Percentiles rank a stretch among this genome's conserved stretches.
Conservation (phyloP, 2,888 invertebrate species). For the Drosophila tripunctata region DNA sequence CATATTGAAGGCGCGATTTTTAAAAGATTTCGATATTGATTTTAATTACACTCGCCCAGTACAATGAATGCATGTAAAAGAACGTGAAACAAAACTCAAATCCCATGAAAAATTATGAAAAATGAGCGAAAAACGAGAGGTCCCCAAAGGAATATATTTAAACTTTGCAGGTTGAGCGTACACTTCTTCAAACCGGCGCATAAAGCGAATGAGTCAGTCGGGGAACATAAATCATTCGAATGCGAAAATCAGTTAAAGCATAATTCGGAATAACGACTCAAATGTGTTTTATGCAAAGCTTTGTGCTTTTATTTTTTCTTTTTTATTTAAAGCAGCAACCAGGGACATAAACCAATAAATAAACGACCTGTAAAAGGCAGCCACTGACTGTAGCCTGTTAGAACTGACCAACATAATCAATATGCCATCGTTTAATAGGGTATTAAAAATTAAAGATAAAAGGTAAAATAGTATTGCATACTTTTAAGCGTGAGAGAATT, state of each 20-base stretch:
- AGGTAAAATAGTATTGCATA: too few relatives aligned
- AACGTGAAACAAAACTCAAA: slow-evolving; percentile 48
- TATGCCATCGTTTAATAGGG: background rate
- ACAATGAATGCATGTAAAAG: slow-evolving; percentile 4
- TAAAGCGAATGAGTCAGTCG: slow-evolving; percentile 69
- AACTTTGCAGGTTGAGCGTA: slow-evolving; percentile 19
- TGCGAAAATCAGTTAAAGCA: slow-evolving; percentile 76
- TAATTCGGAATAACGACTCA: slow-evolving; percentile 54
- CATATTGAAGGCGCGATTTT: slow-evolving; percentile 28
- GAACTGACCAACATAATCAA: background rate
- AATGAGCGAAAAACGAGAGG: slow-evolving; percentile 57
- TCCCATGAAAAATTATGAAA: slow-evolving; percentile 75
- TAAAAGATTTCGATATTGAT: slow-evolving; percentile 62
- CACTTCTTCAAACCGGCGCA: slow-evolving; percentile 5
- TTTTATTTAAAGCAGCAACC: slow-evolving; percentile 26
- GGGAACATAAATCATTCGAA: slow-evolving; percentile 76
- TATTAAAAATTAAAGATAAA: too few relatives aligned
- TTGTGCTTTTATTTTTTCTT: background rate
- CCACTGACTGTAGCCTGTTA: background rate
- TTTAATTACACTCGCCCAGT: slow-evolving; percentile 9
- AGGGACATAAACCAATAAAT: slow-evolving; percentile 33
- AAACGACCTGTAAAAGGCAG: slow-evolving; percentile 4
- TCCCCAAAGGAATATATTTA: slow-evolving; percentile 43
- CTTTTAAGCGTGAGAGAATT: too few relatives aligned
- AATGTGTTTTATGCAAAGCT: slow-evolving; percentile 29